Evolutionary conservation across 1,140 invertebrate species (phyloP).

Genomic region (Lucilia cuprina): DNA sequence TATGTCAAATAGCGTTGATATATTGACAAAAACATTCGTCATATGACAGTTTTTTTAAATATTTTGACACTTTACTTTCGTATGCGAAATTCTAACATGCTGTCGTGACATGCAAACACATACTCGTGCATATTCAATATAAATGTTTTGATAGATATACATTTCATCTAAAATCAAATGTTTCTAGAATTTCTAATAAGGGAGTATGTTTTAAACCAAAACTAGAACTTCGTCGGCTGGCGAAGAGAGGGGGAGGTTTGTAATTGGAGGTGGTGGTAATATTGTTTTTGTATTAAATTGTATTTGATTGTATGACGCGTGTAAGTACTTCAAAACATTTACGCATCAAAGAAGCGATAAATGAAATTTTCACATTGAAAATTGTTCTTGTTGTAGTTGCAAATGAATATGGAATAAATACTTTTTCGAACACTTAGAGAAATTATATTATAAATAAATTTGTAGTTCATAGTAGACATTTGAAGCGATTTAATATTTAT

Average conservation of each 20-base stretch:
- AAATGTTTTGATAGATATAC: neutral
- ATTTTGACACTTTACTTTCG: slow-evolving; percentile 55
- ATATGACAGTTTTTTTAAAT: slow-evolving; percentile 45
- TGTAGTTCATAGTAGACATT: too few relatives aligned
- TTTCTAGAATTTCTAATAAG: neutral
- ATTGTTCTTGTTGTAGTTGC: neutral
- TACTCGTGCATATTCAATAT: neutral
- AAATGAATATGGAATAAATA: neutral
- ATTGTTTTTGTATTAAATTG: slow-evolving; percentile 29
- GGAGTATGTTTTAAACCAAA: neutral
- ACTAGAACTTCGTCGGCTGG: neutral
- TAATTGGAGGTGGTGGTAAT: slow-evolving; percentile 40
- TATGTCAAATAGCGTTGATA: too few relatives aligned
- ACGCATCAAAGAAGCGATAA: slow-evolving; percentile 37
- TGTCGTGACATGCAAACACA: neutral
- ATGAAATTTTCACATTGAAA: neutral
- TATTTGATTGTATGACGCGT: slow-evolving; percentile 30
- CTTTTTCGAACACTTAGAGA: neutral
- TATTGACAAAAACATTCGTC: slow-evolving; percentile 5
- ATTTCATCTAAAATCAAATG: slow-evolving; percentile 1
- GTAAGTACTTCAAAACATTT: slow-evolving; percentile 41
- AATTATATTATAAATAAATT: neutral
- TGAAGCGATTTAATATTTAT: too few relatives aligned
- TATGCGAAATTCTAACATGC: neutral
- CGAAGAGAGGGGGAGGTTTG: slow-evolving; percentile 28